These are phyloP conservation scores for Stichopus horrens DNA, from an alignment of 53 echinoderm and acorn worm genomes.

Conservation along the genomic window DNA sequence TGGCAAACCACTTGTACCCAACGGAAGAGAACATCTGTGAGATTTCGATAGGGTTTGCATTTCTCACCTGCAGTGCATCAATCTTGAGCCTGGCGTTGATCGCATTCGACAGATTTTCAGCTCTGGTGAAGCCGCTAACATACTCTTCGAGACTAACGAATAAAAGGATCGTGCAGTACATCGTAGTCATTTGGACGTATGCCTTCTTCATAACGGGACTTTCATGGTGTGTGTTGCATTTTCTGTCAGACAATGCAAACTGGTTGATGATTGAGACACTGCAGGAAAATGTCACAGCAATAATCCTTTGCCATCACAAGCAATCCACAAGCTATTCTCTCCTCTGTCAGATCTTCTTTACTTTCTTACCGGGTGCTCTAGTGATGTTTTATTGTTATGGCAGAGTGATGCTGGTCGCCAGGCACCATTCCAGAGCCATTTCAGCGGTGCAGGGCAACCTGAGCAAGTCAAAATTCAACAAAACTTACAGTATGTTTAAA, in stretches of 20 bases:
- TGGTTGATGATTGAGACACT: not conserved
- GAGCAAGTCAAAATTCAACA: conserved; percentile 72
- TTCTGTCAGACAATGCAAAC: not conserved
- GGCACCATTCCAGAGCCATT: conserved; percentile 92
- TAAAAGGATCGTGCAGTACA: conserved; percentile 55
- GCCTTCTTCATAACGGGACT: conserved; percentile 49
- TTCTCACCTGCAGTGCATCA: conserved; percentile 72
- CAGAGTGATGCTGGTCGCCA: conserved; percentile 85
- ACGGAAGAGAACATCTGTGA: conserved; percentile 53
- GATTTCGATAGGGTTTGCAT: conserved; percentile 66
- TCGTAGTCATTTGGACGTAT: conserved; percentile 53
- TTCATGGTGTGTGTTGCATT: conserved; percentile 11
- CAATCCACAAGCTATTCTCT: conserved; percentile 54
- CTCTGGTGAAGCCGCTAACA: conserved; percentile 86
- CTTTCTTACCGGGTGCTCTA: conserved; percentile 71
- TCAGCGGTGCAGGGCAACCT: conserved; percentile 87
- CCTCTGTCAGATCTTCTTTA: conserved; percentile 62
- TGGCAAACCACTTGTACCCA: conserved; percentile 21
- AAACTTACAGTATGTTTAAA: conserved; percentile 83
- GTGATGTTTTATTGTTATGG: conserved; percentile 83
- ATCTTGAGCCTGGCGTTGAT: conserved; percentile 74
- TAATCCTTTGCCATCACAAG: not conserved
- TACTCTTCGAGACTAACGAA: conserved; percentile 77
- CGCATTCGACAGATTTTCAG: conserved; percentile 90
- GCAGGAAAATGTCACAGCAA: not conserved